phyloP scores from a whole-genome alignment of 2,113 vertebrate species.

The Ictalurus furcatus region DNA sequence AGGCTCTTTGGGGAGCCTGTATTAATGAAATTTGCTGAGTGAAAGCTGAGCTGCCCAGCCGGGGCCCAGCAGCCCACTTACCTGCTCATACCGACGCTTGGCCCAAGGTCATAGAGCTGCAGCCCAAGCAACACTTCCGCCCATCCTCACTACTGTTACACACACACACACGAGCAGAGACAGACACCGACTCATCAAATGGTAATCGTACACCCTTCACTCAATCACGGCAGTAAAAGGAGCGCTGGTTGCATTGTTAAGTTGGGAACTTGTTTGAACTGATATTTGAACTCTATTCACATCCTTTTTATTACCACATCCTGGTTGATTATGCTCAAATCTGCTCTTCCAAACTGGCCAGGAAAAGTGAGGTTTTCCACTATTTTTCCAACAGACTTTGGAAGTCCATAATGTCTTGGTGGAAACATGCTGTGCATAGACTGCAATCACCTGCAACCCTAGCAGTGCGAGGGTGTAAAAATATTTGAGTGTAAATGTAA shows the following conservation, averaged over 20 bases:
- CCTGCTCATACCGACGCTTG: slow-evolving; percentile 53
- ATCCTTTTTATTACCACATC: slow-evolving; percentile 39
- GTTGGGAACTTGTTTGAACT: slow-evolving; percentile 3
- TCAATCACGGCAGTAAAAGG: slow-evolving; percentile 23
- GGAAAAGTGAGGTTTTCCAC: background rate
- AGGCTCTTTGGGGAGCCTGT: slow-evolving; percentile 67
- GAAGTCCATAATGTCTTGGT: background rate
- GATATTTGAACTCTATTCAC: slow-evolving; percentile 30
- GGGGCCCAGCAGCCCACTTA: slow-evolving; percentile 52
- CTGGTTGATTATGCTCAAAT: slow-evolving; percentile 23
- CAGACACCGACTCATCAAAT: slow-evolving; percentile 35
- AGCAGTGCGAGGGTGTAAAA: slow-evolving; percentile 44
- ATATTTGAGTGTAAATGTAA: slow-evolving; percentile 68
- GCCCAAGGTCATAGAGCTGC: slow-evolving; percentile 49
- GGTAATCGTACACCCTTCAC: slow-evolving; percentile 30
- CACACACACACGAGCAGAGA: slow-evolving; percentile 20
- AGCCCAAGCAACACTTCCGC: slow-evolving; percentile 37
- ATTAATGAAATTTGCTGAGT: slow-evolving; percentile 79
- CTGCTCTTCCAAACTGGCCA: slow-evolving; percentile 10
- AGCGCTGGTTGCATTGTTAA: slow-evolving; percentile 23
- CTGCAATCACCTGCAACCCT: background rate
- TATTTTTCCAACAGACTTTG: slow-evolving; percentile 7
- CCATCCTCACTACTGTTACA: slow-evolving; percentile 16
- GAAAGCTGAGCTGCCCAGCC: slow-evolving; percentile 62
- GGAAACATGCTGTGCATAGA: background rate